phyloP scores from a whole-genome alignment of 2,797 vertebrate species.

The Spizella passerina region DNA sequence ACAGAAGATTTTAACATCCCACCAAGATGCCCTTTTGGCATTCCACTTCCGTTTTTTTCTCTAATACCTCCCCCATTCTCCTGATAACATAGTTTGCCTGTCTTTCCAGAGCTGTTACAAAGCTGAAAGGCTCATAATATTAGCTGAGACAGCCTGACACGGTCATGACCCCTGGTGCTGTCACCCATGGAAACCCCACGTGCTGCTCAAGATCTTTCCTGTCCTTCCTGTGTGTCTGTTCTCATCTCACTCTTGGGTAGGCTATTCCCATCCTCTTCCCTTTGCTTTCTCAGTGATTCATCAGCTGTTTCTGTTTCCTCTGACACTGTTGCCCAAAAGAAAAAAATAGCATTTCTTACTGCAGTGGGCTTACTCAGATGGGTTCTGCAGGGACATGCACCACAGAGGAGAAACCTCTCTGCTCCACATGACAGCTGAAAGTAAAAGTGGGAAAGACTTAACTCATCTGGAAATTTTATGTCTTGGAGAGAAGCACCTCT shows the following conservation, averaged over 20 bases:
- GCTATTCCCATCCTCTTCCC: neutral
- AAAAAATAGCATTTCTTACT: neutral
- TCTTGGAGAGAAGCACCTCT: neutral
- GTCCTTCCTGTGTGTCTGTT: neutral
- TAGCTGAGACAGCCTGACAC: neutral
- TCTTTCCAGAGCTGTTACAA: neutral
- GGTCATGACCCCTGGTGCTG: fast-evolving
- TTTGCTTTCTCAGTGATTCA: neutral
- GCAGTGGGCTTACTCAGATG: fast-evolving
- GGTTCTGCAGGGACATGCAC: neutral
- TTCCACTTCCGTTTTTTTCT: neutral
- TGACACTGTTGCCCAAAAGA: fast-evolving
- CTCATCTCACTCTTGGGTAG: neutral
- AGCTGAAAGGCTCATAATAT: fast-evolving
- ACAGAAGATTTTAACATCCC: neutral
- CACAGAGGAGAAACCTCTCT: neutral
- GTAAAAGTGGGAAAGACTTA: neutral
- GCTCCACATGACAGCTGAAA: neutral
- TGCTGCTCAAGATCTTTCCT: neutral
- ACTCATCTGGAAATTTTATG: neutral
- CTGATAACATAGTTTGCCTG: neutral
- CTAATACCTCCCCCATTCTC: neutral
- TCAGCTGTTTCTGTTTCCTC: neutral
- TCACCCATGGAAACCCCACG: fast-evolving
- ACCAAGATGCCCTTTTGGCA: fast-evolving